These are phyloP conservation scores for Tetranychus piercei DNA, from an alignment of 2,888 invertebrate genomes.

Conservation along the genomic window DNA sequence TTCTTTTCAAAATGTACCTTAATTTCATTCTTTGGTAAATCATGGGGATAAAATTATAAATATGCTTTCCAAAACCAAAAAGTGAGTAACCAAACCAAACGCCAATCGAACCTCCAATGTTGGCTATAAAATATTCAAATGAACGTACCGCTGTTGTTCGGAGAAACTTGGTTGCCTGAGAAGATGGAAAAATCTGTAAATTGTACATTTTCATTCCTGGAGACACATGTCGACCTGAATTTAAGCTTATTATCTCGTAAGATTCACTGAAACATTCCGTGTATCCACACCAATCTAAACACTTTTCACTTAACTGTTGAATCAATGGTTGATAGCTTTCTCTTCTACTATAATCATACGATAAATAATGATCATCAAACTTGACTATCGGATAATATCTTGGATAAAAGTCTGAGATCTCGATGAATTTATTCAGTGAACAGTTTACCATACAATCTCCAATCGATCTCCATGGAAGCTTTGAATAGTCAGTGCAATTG, in stretches of 20 bases:
- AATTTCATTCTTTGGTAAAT: no score
- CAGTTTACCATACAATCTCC: not conserved
- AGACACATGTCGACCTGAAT: not conserved
- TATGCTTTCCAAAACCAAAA: no score
- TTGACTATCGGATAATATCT: not conserved
- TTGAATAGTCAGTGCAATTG: not conserved
- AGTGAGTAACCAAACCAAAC: not conserved
- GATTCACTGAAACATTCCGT: not conserved
- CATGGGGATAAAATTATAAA: no score
- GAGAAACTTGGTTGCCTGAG: not conserved
- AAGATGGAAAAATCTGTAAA: not conserved
- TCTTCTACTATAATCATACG: not conserved
- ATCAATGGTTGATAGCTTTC: not conserved
- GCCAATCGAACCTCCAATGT: not conserved
- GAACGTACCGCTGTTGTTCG: not conserved
- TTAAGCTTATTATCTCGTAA: not conserved
- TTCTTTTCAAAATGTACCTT: no score
- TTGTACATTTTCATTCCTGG: not conserved
- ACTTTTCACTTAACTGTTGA: not conserved
- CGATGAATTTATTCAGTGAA: not conserved
- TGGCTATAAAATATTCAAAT: not conserved
- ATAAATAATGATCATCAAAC: not conserved
- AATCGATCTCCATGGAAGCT: not conserved
- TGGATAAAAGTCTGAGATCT: not conserved
- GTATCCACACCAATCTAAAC: not conserved